Evolutionary conservation across 2,888 invertebrate species (phyloP).

Genomic region (Chrysolina haemoptera): DNA sequence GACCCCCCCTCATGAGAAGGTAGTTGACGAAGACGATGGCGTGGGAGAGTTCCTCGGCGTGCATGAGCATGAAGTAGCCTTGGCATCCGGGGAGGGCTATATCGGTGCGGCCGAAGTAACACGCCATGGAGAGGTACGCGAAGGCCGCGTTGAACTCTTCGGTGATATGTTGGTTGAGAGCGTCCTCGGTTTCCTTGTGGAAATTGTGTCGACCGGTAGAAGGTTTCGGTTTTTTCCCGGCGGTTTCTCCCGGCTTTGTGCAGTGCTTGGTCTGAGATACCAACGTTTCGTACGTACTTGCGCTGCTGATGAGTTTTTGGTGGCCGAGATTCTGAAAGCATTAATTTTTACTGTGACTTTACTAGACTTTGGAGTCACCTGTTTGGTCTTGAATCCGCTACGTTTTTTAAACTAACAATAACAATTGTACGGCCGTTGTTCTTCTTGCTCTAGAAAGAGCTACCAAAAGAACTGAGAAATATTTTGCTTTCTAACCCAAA

Average conservation of each 20-base stretch:
- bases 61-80: conserved; percentile 71
- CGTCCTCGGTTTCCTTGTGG: conserved; percentile 70
- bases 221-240: not conserved
- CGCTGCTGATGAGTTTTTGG: conserved; percentile 13
- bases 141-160: conserved; percentile 75
- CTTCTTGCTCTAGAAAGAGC: too few species aligned
- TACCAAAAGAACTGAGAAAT: too few species aligned
- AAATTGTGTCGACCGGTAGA: conserved; percentile 61
- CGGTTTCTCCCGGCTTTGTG: conserved; percentile 10
- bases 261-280: conserved; percentile 27
- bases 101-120: conserved; percentile 70
- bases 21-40: conserved; percentile 69
- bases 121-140: conserved; percentile 76
- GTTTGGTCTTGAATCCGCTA: too few species aligned
- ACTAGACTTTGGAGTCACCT: too few species aligned
- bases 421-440: too few species aligned
- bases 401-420: too few species aligned
- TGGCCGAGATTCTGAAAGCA: not conserved
- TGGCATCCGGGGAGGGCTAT: conserved; percentile 69
- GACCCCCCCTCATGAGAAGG: conserved; percentile 70
- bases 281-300: conserved; percentile 29
- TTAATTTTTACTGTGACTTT: too few species aligned
- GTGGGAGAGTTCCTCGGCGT: conserved; percentile 71
- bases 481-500: too few species aligned
- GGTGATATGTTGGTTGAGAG: conserved; percentile 73